phyloP scores from a whole-genome alignment of 1,140 invertebrate genomes.

The Drosophila ogumai region DNA sequence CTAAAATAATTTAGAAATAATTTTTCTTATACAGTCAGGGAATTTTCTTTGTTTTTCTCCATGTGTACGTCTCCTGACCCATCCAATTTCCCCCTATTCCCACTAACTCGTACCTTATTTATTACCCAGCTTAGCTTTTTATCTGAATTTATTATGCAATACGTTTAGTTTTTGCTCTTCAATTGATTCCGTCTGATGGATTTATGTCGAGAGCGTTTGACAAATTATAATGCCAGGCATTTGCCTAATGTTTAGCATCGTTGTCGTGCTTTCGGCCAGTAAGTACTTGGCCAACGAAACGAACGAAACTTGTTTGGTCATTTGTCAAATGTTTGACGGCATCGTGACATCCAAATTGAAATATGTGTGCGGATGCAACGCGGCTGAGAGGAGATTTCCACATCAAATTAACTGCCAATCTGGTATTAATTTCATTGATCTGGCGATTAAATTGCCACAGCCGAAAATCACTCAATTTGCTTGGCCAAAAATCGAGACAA shows the following conservation, averaged over 20 bases:
- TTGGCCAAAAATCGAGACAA: conserved; percentile 13
- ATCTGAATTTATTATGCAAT: conserved; percentile 74
- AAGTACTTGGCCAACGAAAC: conserved; percentile 23
- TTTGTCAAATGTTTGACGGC: conserved; percentile 50
- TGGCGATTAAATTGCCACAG: conserved; percentile 31
- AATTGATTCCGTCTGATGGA: conserved; percentile 74
- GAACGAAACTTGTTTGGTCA: conserved; percentile 24
- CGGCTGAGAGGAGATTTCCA: conserved; percentile 33
- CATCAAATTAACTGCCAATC: conserved; percentile 50
- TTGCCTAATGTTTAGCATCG: conserved; percentile 61
- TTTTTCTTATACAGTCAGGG: rapidly evolving
- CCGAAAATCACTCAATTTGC: conserved; percentile 40
- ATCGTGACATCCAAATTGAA: conserved; percentile 50
- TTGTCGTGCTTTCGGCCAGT: conserved; percentile 38
- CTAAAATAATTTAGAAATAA: no score
- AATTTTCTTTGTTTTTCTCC: background rate
- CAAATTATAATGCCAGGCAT: conserved; percentile 65
- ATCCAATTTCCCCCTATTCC: background rate
- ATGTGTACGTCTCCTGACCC: background rate
- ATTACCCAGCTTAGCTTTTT: conserved; percentile 56
- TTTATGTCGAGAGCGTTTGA: conserved; percentile 74
- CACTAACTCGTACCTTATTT: conserved; percentile 41
- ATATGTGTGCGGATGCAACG: conserved; percentile 38
- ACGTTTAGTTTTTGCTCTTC: conserved; percentile 39
- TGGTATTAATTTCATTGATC: conserved; percentile 33